phyloP scores from a whole-genome alignment of 2,797 vertebrate genomes.

The Gymnothorax javanicus region DNA sequence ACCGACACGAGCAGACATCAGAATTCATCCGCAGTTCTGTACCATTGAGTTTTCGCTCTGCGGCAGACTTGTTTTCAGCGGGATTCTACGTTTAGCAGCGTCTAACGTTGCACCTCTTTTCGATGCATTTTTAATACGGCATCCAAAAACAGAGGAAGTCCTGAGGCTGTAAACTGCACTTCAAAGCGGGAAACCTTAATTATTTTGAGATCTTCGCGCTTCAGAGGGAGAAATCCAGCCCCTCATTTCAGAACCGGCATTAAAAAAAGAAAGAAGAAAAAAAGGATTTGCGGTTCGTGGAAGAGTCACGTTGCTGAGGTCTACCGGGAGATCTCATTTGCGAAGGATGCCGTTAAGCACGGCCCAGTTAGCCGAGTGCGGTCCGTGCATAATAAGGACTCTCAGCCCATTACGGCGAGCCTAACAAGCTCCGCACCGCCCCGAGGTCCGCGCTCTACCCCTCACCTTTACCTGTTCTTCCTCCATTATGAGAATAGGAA shows the following conservation, averaged over 20 bases:
- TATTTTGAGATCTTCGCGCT: constrained; percentile 40
- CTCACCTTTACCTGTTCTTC: constrained; percentile 11
- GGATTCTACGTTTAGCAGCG: not conserved
- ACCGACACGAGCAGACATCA: not conserved
- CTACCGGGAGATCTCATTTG: constrained; percentile 69
- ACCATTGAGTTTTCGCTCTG: not conserved
- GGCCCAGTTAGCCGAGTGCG: constrained; percentile 55
- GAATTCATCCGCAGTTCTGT: not conserved
- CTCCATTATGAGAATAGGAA: not conserved
- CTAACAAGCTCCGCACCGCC: not conserved
- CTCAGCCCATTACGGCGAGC: constrained; percentile 50
- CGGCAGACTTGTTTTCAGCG: not conserved
- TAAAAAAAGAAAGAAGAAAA: constrained; percentile 45
- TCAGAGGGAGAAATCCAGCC: constrained; percentile 41
- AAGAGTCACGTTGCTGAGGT: constrained; percentile 67
- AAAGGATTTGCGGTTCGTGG: constrained; percentile 60
- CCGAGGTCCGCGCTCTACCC: not conserved
- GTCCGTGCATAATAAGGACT: constrained; percentile 47
- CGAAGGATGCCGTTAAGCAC: constrained; percentile 65
- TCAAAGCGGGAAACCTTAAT: constrained; percentile 53
- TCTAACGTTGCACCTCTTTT: not conserved
- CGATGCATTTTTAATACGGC: constrained; percentile 4
- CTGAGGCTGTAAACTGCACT: constrained; percentile 54
- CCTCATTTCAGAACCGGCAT: constrained; percentile 44
- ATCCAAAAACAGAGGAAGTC: constrained; percentile 45